Percentiles rank a stretch among this genome's conserved stretches.
phyloP scores from a whole-genome alignment of 2,888 invertebrate species.

The Willowsia nigromaculata region DNA sequence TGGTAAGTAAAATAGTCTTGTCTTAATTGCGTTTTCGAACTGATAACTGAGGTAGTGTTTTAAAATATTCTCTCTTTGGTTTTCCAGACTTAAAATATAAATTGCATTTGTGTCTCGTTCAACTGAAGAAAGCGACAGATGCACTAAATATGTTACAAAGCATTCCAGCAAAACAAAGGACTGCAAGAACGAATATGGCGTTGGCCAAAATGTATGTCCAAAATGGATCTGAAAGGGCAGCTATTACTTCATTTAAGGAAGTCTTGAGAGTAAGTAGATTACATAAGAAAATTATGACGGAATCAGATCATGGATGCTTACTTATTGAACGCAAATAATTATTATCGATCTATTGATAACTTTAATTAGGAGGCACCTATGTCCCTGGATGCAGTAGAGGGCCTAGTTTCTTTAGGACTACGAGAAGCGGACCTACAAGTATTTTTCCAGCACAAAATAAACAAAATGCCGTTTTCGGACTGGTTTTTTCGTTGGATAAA shows the following conservation, averaged over 20 bases:
- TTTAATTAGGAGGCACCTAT: constrained; percentile 86
- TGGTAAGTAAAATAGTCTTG: constrained; percentile 51
- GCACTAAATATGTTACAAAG: constrained; percentile 83
- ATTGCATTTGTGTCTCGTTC: constrained; percentile 86
- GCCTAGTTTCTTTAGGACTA: constrained; percentile 86
- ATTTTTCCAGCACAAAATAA: constrained; percentile 84
- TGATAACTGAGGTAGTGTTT: not conserved
- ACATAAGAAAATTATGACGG: not conserved
- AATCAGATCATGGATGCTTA: too few species aligned
- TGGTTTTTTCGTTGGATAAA: constrained; percentile 82
- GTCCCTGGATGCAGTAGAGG: constrained; percentile 88
- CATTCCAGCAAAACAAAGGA: constrained; percentile 85
- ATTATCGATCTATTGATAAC: not conserved
- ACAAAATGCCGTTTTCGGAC: constrained; percentile 81
- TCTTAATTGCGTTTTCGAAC: not conserved
- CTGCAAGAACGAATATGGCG: constrained; percentile 88
- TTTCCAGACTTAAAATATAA: constrained; percentile 86
- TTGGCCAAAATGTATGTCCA: constrained; percentile 87
- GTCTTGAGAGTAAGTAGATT: constrained; percentile 84
- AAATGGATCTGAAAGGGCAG: constrained; percentile 86
- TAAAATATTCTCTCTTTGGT: not conserved
- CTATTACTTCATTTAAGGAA: constrained; percentile 89
- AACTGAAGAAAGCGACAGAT: constrained; percentile 85
- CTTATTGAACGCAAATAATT: not conserved
- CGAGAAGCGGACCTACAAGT: constrained; percentile 88